Percentiles rank a stretch among this genome's conserved stretches.
Conservation (phyloP, 1,140 invertebrate species). For the Drosophila kurseongensis region DNA sequence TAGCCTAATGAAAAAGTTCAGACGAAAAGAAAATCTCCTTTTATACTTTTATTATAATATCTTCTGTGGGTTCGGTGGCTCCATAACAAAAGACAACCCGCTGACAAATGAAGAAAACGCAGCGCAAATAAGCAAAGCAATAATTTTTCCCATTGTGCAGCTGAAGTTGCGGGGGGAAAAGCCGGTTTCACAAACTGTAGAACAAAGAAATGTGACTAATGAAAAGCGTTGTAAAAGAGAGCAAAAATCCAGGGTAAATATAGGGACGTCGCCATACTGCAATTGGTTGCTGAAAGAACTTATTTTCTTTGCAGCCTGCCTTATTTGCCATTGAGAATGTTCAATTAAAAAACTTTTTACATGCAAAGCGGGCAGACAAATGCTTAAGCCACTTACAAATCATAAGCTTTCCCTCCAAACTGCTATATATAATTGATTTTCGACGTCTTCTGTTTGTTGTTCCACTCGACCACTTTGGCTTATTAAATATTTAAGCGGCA, state of each 20-base stretch:
- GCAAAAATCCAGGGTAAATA: constrained; percentile 64
- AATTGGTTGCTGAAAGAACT: constrained; percentile 26
- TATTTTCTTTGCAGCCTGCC: constrained; percentile 10
- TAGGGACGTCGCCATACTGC: constrained; percentile 41
- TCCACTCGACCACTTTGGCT: constrained; percentile 68
- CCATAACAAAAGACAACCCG: constrained; percentile 27
- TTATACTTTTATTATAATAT: constrained; percentile 40
- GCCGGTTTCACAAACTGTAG: constrained; percentile 11
- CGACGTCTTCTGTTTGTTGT: constrained; percentile 59
- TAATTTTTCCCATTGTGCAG: constrained; percentile 70
- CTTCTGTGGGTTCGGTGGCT: constrained; percentile 31
- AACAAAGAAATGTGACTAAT: constrained; percentile 72
- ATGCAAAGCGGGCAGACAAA: constrained; percentile 2
- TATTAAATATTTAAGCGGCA: constrained; percentile 77
- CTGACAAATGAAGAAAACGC: constrained; percentile 75
- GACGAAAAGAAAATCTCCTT: constrained; percentile 41
- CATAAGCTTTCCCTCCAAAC: constrained; percentile 14
- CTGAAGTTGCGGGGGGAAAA: not conserved
- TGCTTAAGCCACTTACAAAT: constrained; percentile 69
- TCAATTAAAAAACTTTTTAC: constrained; percentile 70
- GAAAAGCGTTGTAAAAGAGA: constrained; percentile 29
- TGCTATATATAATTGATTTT: constrained; percentile 70
- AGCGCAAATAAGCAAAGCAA: constrained; percentile 71
- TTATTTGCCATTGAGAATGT: constrained; percentile 48
- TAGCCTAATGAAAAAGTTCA: constrained; percentile 82